Evolutionary conservation across 2,888 invertebrate genomes (phyloP).

Genomic region (Phalera bucephala): DNA sequence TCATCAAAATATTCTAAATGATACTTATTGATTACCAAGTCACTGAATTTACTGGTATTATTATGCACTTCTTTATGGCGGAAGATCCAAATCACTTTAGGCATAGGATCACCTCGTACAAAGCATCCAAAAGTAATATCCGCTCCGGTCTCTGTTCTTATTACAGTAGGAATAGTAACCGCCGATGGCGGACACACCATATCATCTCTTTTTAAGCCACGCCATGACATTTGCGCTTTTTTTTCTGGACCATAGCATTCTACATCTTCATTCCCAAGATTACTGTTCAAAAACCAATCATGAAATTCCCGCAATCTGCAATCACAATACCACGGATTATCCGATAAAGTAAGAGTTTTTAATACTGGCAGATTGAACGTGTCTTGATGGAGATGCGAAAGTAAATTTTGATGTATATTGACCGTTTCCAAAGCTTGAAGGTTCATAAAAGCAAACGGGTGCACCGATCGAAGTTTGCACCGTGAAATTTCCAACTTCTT

Average conservation of each 20-base stretch:
- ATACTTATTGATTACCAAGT: conserved; percentile 57
- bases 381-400: conserved; percentile 84
- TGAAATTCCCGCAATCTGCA: conserved; percentile 92
- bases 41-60: conserved; percentile 55
- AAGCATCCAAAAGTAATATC: conserved; percentile 92
- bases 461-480: conserved; percentile 88
- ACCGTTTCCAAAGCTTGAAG: conserved; percentile 91
- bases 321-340: conserved; percentile 96
- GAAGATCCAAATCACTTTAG: conserved; percentile 90
- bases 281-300: conserved; percentile 90
- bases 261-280: conserved; percentile 89
- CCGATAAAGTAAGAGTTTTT: conserved; percentile 91
- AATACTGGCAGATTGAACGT: conserved; percentile 79
- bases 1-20: conserved; percentile 57
- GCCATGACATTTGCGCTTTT: conserved; percentile 88
- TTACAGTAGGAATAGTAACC: conserved; percentile 79
- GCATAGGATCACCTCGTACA: conserved; percentile 91
- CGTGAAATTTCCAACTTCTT: conserved; percentile 90
- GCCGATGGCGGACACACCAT: conserved; percentile 92
- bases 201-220: conserved; percentile 86
- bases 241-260: conserved; percentile 87
- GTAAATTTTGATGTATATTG: conserved; percentile 90
- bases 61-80: conserved; percentile 82
- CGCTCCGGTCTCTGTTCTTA: conserved; percentile 89
- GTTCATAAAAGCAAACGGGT: conserved; percentile 89